These are phyloP conservation scores for Nothura maculosa DNA, from an alignment of 2,797 vertebrate genomes.

Conservation along the genomic window DNA sequence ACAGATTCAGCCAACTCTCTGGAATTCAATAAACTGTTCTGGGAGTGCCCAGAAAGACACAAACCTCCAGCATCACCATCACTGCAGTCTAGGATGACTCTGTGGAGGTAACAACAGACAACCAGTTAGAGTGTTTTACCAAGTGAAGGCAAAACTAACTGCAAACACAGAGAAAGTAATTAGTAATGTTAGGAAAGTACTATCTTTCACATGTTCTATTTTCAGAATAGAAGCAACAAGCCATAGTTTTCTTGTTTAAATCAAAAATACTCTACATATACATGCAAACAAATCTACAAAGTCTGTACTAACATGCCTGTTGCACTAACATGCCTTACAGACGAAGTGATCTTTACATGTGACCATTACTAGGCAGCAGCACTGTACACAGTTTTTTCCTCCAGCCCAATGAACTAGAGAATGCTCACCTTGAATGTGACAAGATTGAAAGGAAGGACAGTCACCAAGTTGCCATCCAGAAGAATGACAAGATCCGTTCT, in stretches of 20 bases:
- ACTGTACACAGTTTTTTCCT: conserved; percentile 39
- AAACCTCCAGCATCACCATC: not conserved
- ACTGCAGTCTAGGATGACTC: not conserved
- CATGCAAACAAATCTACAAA: not conserved
- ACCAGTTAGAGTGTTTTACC: not conserved
- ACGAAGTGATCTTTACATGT: conserved; percentile 11
- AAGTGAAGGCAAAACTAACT: not conserved
- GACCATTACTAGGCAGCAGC: conserved; percentile 23
- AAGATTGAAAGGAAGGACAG: conserved; percentile 25
- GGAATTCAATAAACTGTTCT: not conserved
- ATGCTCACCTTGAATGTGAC: conserved; percentile 8
- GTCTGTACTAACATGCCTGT: not conserved
- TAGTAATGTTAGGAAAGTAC: not conserved
- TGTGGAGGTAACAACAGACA: not conserved
- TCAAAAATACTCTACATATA: not conserved
- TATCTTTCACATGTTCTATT: not conserved
- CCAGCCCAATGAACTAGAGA: not conserved
- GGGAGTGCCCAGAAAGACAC: not conserved
- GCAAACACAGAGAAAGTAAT: not conserved
- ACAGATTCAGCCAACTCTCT: not conserved
- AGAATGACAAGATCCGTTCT: conserved; percentile 44
- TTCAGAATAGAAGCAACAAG: not conserved
- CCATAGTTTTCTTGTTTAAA: not conserved
- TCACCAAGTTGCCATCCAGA: conserved; percentile 43
- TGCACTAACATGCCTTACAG: not conserved